A percentile compares a stretch with the other conserved stretches of the same genome.
These are phyloP conservation scores for Lithodes maja DNA, from an alignment of 2,888 invertebrate species.

Conservation along the genomic window DNA sequence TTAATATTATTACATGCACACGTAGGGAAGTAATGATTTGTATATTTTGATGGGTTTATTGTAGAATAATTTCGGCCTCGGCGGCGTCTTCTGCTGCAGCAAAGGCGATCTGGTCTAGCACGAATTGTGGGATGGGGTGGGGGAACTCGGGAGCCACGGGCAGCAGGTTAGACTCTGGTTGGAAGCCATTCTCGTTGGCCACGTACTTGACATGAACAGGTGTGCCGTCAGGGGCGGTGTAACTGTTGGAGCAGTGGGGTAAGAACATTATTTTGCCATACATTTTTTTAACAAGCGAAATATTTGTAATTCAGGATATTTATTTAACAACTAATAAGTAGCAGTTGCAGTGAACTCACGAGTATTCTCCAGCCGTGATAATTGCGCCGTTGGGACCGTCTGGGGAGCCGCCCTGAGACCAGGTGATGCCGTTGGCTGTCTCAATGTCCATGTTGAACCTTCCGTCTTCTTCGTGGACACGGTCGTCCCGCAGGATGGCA, in stretches of 20 bases:
- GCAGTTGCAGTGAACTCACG: constrained; percentile 46
- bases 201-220: constrained; percentile 50
- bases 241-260: constrained; percentile 8
- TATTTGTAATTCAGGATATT: too few species aligned
- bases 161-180: constrained; percentile 58
- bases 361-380: constrained; percentile 52
- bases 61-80: not conserved
- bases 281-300: not conserved
- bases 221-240: constrained; percentile 61
- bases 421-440: constrained; percentile 59
- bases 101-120: constrained; percentile 58
- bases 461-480: constrained; percentile 49
- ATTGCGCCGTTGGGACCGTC: constrained; percentile 45
- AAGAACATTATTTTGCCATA: not conserved
- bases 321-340: constrained; percentile 1
- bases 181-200: constrained; percentile 62
- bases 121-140: constrained; percentile 66
- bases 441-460: constrained; percentile 57
- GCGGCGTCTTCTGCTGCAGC: constrained; percentile 54
- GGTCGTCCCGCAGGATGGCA: constrained; percentile 56
- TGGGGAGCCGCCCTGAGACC: constrained; percentile 56
- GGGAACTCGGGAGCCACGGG: constrained; percentile 69
- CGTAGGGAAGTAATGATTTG: too few species aligned
- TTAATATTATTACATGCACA: too few species aligned
- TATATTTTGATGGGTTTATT: not conserved